Evolutionary conservation across 2,888 invertebrate genomes (phyloP), one percentile per base, ranked within the genome.

Genomic region (Neocrepidodera transversa): DNA sequence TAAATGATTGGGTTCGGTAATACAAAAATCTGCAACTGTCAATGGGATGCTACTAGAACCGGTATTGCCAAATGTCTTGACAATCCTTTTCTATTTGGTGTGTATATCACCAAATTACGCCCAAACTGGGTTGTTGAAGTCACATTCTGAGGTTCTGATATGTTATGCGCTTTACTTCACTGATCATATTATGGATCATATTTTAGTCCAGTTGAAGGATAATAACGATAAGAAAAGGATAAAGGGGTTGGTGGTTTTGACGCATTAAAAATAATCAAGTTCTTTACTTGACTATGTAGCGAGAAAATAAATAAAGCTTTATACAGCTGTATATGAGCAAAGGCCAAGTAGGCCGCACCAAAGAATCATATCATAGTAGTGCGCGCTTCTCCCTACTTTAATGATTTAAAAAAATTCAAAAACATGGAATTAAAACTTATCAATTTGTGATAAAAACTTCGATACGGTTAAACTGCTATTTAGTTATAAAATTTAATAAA

Each of bases 121-220:
- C 51, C 89, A 92, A 69, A 92, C 93, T 0, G 87, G 91, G 55
- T 88, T 90, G 0, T 88, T 95, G 4, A 91, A 94, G 74, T 94
- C 93, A 53, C 95, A 97, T 79, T 95, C 93, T 72, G 97, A 97
- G 82, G 90, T 94, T 0, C 82, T 93, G 10, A 83, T 91, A 20
- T 92, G 92, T 74, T 91, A 89, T 68, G 87, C 90, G 8, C 81
- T 85, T 35, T 86, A 89, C 67, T 92, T 89, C 75, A 85, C 90
- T 0, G 87, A 87, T 60, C 88, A 88, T 73, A 87, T 93, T 1
- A 86, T 93, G 55, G 91, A 93, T 66, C 86, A 88, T 71, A 80
- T 94, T 35, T 79, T 93, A 18, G 84, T 85, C 45, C 89, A 90
- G 69, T 87, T 87, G 73, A 88, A 87, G 67, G 89, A 87, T 72